A percentile compares a stretch with the other conserved stretches of the same genome.
Conservation (phyloP, 2,888 invertebrate genomes). For the Onthophagus sagittarius region DNA sequence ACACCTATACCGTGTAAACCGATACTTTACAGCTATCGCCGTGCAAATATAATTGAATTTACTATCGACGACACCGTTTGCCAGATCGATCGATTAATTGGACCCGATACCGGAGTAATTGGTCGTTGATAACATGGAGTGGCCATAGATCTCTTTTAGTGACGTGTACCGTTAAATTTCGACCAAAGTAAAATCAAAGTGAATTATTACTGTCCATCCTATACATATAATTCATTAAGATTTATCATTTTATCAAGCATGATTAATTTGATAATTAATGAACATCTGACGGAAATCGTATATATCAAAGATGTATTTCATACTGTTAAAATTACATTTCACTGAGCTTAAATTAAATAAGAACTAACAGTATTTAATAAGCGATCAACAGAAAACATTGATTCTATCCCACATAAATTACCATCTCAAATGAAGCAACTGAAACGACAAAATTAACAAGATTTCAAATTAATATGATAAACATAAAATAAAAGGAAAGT, state of each 20-base stretch:
- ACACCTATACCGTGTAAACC: neutral
- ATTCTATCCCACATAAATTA: no score
- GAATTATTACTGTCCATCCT: neutral
- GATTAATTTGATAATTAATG: neutral
- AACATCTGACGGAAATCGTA: no score
- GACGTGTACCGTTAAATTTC: neutral
- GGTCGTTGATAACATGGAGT: neutral
- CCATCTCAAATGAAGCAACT: no score
- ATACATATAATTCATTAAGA: neutral
- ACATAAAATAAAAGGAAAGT: neutral
- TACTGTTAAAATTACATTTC: no score
- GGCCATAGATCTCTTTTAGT: neutral
- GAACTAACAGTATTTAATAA: no score
- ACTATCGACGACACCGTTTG: neutral
- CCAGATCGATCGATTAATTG: neutral
- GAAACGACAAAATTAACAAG: no score
- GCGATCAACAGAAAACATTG: no score
- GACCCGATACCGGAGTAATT: neutral
- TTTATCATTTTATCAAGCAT: neutral
- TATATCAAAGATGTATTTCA: no score
- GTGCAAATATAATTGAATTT: neutral
- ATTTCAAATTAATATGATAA: no score
- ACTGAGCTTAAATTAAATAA: no score
- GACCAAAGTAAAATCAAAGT: neutral
- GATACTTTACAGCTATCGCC: neutral